Evolutionary conservation across 2,888 invertebrate species (phyloP).

Genomic region (Bibio marci): DNA sequence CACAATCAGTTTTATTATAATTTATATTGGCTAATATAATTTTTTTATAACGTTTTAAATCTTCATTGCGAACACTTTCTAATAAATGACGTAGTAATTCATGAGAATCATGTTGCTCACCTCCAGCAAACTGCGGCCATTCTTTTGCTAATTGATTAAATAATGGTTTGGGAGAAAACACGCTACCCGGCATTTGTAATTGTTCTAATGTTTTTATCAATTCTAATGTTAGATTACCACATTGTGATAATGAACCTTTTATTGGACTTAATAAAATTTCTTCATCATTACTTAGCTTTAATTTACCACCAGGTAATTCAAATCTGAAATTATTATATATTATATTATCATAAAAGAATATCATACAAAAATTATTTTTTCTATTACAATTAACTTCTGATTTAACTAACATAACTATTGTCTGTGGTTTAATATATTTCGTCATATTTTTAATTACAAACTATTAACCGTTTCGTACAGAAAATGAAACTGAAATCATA

Average conservation of each 20-base stretch:
- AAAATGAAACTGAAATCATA: no score
- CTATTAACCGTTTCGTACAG: no score
- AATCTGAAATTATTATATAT: slow-evolving; percentile 27
- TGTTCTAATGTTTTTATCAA: slow-evolving; percentile 52
- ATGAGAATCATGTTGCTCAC: slow-evolving; percentile 93
- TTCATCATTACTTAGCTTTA: slow-evolving; percentile 33
- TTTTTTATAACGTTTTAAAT: slow-evolving; percentile 61
- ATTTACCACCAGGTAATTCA: slow-evolving; percentile 51
- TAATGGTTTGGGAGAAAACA: slow-evolving; percentile 45
- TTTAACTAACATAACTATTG: no score
- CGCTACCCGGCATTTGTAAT: slow-evolving; percentile 43
- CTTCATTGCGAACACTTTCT: slow-evolving; percentile 66
- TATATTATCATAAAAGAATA: background rate
- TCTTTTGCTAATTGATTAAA: slow-evolving; percentile 45
- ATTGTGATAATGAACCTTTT: slow-evolving; percentile 46
- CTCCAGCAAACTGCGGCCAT: slow-evolving; percentile 76
- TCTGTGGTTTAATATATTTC: no score
- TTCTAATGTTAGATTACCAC: slow-evolving; percentile 48
- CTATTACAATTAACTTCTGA: no score
- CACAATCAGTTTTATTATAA: slow-evolving; percentile 50
- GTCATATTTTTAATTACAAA: no score
- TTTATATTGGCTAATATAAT: slow-evolving; percentile 65
- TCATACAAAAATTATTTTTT: no score
- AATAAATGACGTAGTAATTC: slow-evolving; percentile 80
- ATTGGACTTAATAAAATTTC: slow-evolving; percentile 44